Percentiles rank a stretch among this genome's conserved stretches.
These are phyloP conservation scores for Akabosia matsudoensis DNA, from an alignment of 1,140 invertebrate species.

Conservation along the genomic window DNA sequence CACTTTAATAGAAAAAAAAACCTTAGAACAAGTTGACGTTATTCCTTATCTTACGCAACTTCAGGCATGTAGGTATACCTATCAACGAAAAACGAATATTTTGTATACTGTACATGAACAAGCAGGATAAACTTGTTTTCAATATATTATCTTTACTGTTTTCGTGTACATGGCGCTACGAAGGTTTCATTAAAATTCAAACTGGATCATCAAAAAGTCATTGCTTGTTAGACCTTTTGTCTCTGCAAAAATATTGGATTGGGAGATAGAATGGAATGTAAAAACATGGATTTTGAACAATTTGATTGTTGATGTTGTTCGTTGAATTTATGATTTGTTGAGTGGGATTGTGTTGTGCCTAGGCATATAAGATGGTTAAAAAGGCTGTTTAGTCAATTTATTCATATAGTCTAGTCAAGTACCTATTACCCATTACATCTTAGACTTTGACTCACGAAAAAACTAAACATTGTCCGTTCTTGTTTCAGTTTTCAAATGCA, in stretches of 20 bases:
- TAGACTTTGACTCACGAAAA: neutral
- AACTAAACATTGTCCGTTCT: neutral
- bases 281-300: neutral
- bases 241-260: too few relatives aligned
- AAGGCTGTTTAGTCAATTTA: neutral
- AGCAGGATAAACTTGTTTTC: neutral
- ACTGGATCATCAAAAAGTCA: conserved; percentile 24
- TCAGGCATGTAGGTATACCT: neutral
- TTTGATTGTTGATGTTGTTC: neutral
- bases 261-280: conserved; percentile 1
- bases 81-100: neutral
- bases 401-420: neutral
- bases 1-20: neutral
- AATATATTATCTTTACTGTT: too few relatives aligned
- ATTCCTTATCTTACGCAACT: neutral
- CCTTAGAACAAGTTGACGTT: neutral
- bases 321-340: neutral
- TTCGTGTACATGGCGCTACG: too few relatives aligned
- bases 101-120: neutral
- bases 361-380: neutral
- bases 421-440: neutral
- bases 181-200: conserved; percentile 24
- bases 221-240: conserved; percentile 25
- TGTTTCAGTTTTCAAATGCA: too few relatives aligned
- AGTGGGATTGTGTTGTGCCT: too few relatives aligned